A percentile compares a stretch with the other conserved stretches of the same genome.
phyloP scores from a whole-genome alignment of 1,140 invertebrate species.

The Cydia fagiglandana region DNA sequence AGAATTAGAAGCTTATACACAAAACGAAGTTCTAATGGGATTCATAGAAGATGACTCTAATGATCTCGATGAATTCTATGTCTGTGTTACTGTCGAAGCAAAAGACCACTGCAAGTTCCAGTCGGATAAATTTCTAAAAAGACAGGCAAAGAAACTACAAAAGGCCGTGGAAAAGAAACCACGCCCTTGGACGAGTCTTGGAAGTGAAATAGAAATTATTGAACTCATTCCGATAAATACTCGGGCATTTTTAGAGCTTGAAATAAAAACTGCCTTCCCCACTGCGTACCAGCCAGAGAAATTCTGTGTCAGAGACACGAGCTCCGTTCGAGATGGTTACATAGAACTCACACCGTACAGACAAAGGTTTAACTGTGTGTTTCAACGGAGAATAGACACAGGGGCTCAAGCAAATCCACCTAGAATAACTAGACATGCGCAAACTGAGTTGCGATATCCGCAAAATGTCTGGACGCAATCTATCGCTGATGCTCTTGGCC shows the following conservation, averaged over 20 bases:
- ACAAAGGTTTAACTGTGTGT: conserved; percentile 81
- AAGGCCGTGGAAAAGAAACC: conserved; percentile 82
- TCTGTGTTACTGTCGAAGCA: conserved; percentile 83
- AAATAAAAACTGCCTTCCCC: conserved; percentile 82
- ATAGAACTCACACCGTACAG: conserved; percentile 81
- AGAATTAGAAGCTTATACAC: conserved; percentile 77
- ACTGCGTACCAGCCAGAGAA: conserved; percentile 72
- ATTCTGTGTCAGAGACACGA: conserved; percentile 75
- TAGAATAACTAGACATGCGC: conserved; percentile 75
- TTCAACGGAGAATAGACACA: conserved; percentile 78
- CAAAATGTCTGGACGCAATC: conserved; percentile 84
- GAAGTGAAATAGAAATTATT: conserved; percentile 83
- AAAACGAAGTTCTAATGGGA: conserved; percentile 82
- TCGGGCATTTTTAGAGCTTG: conserved; percentile 82
- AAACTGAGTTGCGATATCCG: conserved; percentile 83
- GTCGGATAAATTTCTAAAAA: conserved; percentile 69
- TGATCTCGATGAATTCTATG: conserved; percentile 83
- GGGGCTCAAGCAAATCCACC: conserved; percentile 76
- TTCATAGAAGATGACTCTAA: conserved; percentile 83
- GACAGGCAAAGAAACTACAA: conserved; percentile 81
- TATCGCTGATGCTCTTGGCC: conserved; percentile 73
- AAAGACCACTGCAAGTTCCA: conserved; percentile 81
- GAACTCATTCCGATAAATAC: conserved; percentile 76
- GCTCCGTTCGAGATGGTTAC: conserved; percentile 83
- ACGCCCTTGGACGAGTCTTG: conserved; percentile 81